Evolutionary conservation across 2,113 vertebrate species (phyloP).

Genomic region (Prionailurus viverrinus): DNA sequence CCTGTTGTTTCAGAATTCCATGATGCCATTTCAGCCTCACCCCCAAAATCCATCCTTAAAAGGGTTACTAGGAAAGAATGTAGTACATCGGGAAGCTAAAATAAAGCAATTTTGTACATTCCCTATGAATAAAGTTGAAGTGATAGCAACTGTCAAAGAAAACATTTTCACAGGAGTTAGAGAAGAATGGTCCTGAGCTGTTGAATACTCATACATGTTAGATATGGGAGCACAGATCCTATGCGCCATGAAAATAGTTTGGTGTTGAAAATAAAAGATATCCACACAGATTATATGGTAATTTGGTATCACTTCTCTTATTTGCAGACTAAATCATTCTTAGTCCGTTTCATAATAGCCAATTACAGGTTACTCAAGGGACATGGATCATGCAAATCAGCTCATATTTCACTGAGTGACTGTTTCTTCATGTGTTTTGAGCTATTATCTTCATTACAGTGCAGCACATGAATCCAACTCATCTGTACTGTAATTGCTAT

Average conservation of each 20-base stretch:
- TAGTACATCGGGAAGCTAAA: constrained; percentile 15
- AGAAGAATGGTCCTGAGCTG: neutral
- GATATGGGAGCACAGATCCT: neutral
- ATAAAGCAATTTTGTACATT: constrained; percentile 5
- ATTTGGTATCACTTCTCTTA: constrained; percentile 58
- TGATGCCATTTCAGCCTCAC: neutral
- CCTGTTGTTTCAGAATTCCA: constrained; percentile 29
- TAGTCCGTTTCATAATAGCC: constrained; percentile 77
- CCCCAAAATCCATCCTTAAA: neutral
- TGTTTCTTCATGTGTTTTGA: constrained; percentile 70
- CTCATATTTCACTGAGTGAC: constrained; percentile 60
- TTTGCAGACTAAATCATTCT: constrained; percentile 66
- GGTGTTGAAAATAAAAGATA: constrained; percentile 62
- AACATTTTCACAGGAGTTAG: neutral
- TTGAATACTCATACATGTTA: neutral
- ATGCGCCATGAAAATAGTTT: constrained; percentile 21
- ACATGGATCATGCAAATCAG: constrained; percentile 67
- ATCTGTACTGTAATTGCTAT: constrained; percentile 73
- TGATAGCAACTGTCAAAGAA: constrained; percentile 39
- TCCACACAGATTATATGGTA: constrained; percentile 49
- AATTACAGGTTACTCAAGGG: constrained; percentile 63
- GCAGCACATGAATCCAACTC: constrained; percentile 67
- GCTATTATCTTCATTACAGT: constrained; percentile 71
- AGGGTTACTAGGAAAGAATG: constrained; percentile 46
- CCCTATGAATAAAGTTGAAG: constrained; percentile 57